Percentiles rank a stretch among this genome's conserved stretches.
Conservation (phyloP, 2,113 vertebrate genomes). For the Galemys pyrenaicus region DNA sequence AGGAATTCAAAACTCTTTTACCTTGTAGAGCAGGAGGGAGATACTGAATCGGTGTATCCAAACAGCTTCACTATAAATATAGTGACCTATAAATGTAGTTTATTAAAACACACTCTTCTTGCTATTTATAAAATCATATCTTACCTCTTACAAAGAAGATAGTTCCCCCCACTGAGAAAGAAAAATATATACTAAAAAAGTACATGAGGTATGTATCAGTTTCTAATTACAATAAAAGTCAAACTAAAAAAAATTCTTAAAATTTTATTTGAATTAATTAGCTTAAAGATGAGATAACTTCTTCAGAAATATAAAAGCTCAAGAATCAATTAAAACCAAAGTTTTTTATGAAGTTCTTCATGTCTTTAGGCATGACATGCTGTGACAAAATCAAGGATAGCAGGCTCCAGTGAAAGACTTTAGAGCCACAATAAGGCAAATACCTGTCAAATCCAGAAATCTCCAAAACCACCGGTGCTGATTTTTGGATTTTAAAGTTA, state of each 20-base stretch:
- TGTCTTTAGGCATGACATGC: not conserved
- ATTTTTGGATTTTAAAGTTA: not conserved
- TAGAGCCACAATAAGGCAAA: not conserved
- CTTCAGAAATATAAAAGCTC: constrained; percentile 23
- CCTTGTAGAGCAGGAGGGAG: constrained; percentile 41
- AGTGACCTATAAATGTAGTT: constrained; percentile 40
- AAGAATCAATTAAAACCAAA: not conserved
- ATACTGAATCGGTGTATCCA: not conserved
- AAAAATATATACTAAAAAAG: not conserved
- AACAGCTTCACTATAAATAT: constrained; percentile 66
- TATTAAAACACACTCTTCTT: not conserved
- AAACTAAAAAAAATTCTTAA: not conserved
- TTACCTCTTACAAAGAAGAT: constrained; percentile 9
- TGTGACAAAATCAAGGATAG: not conserved
- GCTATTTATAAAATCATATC: constrained; percentile 8
- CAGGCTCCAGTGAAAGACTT: not conserved
- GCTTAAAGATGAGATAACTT: not conserved
- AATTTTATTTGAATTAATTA: constrained; percentile 16
- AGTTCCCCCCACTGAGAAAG: constrained; percentile 40
- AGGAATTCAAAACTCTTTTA: constrained; percentile 66
- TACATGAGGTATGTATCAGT: not conserved
- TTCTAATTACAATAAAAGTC: not conserved
- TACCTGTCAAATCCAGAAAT: not conserved
- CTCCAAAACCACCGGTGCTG: not conserved
- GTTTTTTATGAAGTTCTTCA: not conserved